These are phyloP conservation scores for Lepidothrix coronata DNA, from an alignment of 2,113 vertebrate genomes.

Conservation along the genomic window DNA sequence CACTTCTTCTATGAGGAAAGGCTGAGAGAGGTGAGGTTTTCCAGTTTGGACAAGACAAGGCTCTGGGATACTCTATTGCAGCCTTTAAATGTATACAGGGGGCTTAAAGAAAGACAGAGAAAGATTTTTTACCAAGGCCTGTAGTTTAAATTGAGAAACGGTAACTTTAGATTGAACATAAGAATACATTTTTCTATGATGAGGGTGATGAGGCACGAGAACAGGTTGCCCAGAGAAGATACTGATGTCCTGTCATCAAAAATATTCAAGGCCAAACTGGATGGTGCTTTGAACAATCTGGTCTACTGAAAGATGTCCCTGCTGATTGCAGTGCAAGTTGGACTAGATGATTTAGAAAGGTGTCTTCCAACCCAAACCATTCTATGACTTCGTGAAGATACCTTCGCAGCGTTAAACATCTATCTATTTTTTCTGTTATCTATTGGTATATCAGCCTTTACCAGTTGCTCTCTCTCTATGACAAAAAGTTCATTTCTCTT, in stretches of 20 bases:
- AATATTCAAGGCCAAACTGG: background rate
- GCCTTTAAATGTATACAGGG: background rate
- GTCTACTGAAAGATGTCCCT: background rate
- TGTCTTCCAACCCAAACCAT: background rate
- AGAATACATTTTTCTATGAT: background rate
- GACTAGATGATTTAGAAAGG: background rate
- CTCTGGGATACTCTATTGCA: background rate
- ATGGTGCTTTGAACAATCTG: background rate
- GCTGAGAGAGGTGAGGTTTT: background rate
- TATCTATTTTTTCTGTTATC: background rate
- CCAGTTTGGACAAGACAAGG: background rate
- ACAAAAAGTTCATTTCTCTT: background rate
- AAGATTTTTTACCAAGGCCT: background rate
- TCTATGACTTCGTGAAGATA: background rate
- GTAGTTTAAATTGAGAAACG: background rate
- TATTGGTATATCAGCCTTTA: background rate
- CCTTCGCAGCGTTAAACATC: background rate
- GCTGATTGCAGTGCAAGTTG: background rate
- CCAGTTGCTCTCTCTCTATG: background rate
- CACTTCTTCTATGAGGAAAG: background rate
- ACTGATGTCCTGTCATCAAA: rapidly evolving
- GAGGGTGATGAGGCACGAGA: background rate
- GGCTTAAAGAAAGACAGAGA: background rate
- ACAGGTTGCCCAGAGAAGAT: background rate
- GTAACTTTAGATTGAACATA: background rate